Base-by-base conservation (phyloP, 1,140 invertebrate genomes). In the Drosophila lowei region DNA sequence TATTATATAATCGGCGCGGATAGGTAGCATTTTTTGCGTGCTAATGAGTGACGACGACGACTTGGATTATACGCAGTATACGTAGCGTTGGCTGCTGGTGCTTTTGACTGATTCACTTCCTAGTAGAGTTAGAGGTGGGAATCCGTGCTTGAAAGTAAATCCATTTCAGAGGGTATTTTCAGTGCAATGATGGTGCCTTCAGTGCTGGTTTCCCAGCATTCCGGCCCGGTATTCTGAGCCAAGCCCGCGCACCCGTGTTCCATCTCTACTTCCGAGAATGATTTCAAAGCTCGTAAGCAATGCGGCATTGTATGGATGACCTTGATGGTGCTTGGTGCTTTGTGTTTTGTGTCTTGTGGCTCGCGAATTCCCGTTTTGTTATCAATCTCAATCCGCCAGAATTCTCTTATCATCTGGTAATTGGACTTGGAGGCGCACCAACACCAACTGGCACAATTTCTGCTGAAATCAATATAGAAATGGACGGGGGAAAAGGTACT, bases 361-460 rank as follows among this genome's bases (percentile, higher is more conserved):
- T 21, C 65, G 21, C 30, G 23, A 66, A 55, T 23, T 9, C 30
- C 9, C 30, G 34, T 38, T 30, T 57, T 7, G 18, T 68, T 70
- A 70, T 72, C 70, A 56, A n/a, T 70, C 68, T 72, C 70, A 56
- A 38, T 11, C 30, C 30, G 30, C 30, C 2, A 9, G 30, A 30
- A 30, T 53, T 30, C 38, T 0, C 68, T 72, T 73, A 73, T 74
- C 70, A 73, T 48, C 34, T 25, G 23, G 13, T 3, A 16, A 9
- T 13, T 38, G 11, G 11, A 9, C 16, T 30, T 42, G 30, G 50
- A 58, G 18, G 30, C 30, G 9, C 30, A 25, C 30, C 23, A 55
- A 30, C 66, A 47, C 18, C 4, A 25, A 5, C 58, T 64, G 72
- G 65, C 72, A 74, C 70, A 74, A 56, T 75, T 60, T 76, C 50